Conservation (phyloP, 2,888 invertebrate genomes). For the Latrodectus elegans region DNA sequence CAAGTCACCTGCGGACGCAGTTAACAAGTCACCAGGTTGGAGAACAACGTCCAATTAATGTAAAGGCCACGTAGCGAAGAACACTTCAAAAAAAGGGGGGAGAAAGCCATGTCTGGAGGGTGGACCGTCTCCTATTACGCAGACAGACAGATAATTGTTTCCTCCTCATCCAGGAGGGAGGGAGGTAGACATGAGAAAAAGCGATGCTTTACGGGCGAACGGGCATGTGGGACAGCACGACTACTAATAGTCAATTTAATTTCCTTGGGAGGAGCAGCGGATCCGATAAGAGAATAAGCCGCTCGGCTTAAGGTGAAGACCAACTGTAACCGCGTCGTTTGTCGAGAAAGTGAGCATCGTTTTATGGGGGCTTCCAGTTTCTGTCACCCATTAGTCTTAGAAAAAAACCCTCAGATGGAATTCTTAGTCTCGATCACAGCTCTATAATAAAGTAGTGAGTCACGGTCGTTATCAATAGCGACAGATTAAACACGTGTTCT, state of each 20-base stretch:
- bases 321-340: neutral
- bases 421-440: too few relatives aligned
- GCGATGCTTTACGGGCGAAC: conserved; percentile 31
- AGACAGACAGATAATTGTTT: neutral
- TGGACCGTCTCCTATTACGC: neutral
- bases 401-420: too few relatives aligned
- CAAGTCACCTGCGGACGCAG: too few relatives aligned
- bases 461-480: too few relatives aligned
- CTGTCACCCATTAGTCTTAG: too few relatives aligned
- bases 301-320: neutral
- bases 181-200: neutral
- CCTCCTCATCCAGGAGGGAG: neutral
- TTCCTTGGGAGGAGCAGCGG: conserved; percentile 31
- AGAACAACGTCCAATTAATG: neutral
- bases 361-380: too few relatives aligned
- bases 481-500: too few relatives aligned
- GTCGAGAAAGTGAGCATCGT: too few relatives aligned
- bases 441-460: too few relatives aligned
- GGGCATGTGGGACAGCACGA: conserved; percentile 33
- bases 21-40: neutral
- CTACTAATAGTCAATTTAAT: conserved; percentile 28
- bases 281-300: conserved; percentile 17
- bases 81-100: neutral
- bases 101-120: neutral
- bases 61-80: neutral